Conservation (phyloP, 2,888 invertebrate species). For the Drosophila formosana region DNA sequence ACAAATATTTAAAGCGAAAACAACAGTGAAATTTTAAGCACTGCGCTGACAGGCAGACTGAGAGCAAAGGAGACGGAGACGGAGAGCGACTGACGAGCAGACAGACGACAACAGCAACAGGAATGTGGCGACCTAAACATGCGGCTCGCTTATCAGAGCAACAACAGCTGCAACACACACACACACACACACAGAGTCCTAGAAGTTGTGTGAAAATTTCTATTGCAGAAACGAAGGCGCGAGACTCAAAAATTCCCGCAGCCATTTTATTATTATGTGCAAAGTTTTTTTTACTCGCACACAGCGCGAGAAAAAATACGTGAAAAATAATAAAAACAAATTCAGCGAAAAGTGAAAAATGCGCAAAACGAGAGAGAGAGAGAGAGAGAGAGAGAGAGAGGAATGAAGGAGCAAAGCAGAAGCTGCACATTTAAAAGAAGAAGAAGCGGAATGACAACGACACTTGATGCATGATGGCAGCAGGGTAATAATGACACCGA, state of each 20-base stretch:
- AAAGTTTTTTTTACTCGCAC: slow-evolving; percentile 62
- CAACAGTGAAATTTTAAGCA: slow-evolving; percentile 51
- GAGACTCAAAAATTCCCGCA: slow-evolving; percentile 66
- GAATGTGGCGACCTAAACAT: slow-evolving; percentile 59
- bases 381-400: background rate
- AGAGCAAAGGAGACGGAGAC: background rate
- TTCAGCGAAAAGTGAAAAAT: slow-evolving; percentile 60
- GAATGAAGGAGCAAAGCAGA: background rate
- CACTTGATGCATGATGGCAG: slow-evolving; percentile 81
- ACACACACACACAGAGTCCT: background rate
- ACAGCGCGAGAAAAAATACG: slow-evolving; percentile 45
- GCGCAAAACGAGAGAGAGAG: slow-evolving; percentile 19
- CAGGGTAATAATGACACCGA: slow-evolving; percentile 77
- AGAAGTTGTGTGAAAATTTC: slow-evolving; percentile 45
- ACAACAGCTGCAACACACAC: slow-evolving; percentile 65
- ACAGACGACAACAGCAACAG: slow-evolving; percentile 28
- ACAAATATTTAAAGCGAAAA: slow-evolving; percentile 31
- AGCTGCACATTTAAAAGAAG: slow-evolving; percentile 28
- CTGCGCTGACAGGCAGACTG: slow-evolving; percentile 54
- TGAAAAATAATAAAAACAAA: slow-evolving; percentile 58
- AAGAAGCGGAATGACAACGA: slow-evolving; percentile 64
- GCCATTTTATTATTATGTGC: slow-evolving; percentile 79
- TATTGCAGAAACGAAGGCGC: slow-evolving; percentile 74
- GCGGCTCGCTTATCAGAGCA: slow-evolving; percentile 67
- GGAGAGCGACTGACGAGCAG: background rate